Evolutionary conservation across 2,797 vertebrate genomes (phyloP).

Genomic region (Hydrolagus colliei): DNA sequence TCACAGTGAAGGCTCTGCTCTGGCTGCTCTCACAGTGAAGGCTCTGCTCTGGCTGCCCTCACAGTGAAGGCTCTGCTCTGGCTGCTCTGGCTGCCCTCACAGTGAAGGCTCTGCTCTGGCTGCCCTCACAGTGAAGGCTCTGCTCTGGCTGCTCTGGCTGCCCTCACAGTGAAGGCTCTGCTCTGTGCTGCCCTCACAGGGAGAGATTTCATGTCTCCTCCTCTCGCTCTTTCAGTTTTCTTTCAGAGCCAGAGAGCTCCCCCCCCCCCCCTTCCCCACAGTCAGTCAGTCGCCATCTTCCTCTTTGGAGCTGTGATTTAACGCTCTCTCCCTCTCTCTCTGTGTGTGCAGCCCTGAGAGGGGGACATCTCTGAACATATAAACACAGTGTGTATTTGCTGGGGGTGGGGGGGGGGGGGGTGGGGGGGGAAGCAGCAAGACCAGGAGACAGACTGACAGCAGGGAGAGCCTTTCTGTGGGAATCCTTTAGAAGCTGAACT

Average conservation of each 20-base stretch:
- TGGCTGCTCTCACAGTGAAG: too few species aligned
- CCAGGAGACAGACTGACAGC: too few species aligned
- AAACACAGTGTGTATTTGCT: background rate
- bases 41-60: too few species aligned
- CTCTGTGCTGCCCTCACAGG: background rate
- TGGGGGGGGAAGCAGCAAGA: too few species aligned
- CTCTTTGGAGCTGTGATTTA: background rate
- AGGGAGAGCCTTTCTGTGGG: background rate
- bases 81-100: too few species aligned
- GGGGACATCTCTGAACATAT: background rate
- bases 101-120: too few species aligned
- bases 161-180: conserved; percentile 26
- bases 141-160: too few species aligned
- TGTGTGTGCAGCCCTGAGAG: background rate
- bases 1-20: too few species aligned
- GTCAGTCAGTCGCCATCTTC: conserved; percentile 27
- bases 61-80: too few species aligned
- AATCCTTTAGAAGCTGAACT: background rate
- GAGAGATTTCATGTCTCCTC: background rate
- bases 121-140: too few species aligned
- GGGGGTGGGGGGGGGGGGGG: background rate
- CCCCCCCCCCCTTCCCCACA: background rate
- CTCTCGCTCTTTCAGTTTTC: background rate
- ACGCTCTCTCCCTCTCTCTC: background rate
- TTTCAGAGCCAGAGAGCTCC: conserved; percentile 1